A percentile compares a stretch with the other conserved stretches of the same genome.
These are phyloP conservation scores for Chunga burmeisteri DNA, from an alignment of 2,113 vertebrate species.

Conservation along the genomic window DNA sequence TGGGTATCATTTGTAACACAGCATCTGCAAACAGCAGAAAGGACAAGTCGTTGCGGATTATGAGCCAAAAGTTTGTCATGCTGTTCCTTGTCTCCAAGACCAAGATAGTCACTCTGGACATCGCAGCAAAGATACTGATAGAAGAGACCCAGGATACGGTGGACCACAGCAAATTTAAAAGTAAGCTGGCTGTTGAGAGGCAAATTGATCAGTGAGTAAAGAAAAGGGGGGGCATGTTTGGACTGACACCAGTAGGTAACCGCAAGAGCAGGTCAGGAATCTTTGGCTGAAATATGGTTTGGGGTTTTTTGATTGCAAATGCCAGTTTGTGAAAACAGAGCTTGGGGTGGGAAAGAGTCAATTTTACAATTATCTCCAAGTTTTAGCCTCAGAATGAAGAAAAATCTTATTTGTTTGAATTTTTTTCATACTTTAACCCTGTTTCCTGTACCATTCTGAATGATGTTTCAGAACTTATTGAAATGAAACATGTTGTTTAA, in stretches of 20 bases:
- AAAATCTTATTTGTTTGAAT: background rate
- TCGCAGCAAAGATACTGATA: conserved; percentile 91
- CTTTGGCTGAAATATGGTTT: background rate
- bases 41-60: conserved; percentile 93
- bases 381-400: background rate
- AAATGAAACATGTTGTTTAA: background rate
- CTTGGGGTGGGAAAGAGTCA: background rate
- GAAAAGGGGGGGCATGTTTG: background rate
- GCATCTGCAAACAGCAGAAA: conserved; percentile 87
- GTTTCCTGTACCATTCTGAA: background rate
- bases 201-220: background rate
- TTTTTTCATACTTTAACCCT: background rate
- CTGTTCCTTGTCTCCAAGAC: conserved; percentile 93
- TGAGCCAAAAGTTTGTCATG: conserved; percentile 98
- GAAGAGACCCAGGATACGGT: conserved; percentile 87
- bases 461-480: background rate
- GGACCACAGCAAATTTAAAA: conserved; percentile 95
- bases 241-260: background rate
- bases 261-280: background rate
- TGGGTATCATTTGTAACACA: conserved; percentile 66
- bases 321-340: background rate
- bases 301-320: background rate
- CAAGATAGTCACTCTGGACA: conserved; percentile 87
- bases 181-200: conserved; percentile 73
- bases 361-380: background rate